Evolutionary conservation across 1,140 invertebrate genomes (phyloP).

Genomic region (Acyrthosiphon pisum): DNA sequence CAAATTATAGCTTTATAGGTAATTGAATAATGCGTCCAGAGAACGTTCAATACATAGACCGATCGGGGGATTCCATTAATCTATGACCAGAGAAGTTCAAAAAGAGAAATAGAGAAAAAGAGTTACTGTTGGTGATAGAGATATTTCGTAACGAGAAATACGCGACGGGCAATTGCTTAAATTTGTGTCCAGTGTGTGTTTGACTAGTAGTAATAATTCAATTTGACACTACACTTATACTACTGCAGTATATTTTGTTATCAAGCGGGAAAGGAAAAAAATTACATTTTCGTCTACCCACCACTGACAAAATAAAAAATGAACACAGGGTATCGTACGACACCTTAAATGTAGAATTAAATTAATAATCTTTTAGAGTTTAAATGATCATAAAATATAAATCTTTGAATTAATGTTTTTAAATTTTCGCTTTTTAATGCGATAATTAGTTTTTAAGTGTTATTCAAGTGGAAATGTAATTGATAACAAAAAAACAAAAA

Average conservation of each 20-base stretch:
- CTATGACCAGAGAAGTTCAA: slow-evolving; percentile 4
- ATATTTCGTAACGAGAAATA: not conserved
- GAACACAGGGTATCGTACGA: not conserved
- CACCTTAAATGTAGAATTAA: not conserved
- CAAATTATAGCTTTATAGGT: slow-evolving; percentile 29
- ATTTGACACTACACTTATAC: slow-evolving; percentile 18
- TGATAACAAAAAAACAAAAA: not conserved
- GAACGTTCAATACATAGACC: not conserved
- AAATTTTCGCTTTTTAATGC: not conserved
- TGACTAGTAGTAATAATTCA: slow-evolving; percentile 24
- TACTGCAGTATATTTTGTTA: not conserved
- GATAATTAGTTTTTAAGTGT: not conserved
- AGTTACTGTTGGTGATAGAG: not conserved
- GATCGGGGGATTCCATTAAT: not conserved
- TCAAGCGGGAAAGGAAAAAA: not conserved
- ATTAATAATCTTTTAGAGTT: not conserved
- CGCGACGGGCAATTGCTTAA: not conserved
- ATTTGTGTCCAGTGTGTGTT: not conserved
- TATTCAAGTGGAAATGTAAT: not conserved
- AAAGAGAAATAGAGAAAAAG: slow-evolving; percentile 19
- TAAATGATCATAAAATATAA: not conserved
- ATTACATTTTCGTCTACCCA: not conserved
- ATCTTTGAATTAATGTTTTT: not conserved
- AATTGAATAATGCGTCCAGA: slow-evolving; percentile 38
- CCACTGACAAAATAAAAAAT: not conserved